Conservation (phyloP, 2,888 invertebrate species). For the Drosophila cognata region DNA sequence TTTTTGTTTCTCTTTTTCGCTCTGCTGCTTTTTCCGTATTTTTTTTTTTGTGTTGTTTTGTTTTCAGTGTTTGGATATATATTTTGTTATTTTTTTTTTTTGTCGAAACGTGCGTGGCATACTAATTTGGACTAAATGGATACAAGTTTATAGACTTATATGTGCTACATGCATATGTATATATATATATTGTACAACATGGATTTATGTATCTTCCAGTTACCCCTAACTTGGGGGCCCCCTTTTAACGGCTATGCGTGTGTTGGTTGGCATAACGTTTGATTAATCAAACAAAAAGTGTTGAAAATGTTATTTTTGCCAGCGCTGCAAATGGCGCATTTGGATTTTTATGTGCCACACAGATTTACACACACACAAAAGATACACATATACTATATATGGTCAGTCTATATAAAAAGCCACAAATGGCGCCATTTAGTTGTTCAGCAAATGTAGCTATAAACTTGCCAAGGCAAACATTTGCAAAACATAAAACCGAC, state of each 20-base stretch:
- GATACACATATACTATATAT: slow-evolving; percentile 10
- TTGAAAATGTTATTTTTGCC: slow-evolving; percentile 80
- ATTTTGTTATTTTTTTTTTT: slow-evolving; percentile 37
- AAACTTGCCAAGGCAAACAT: slow-evolving; percentile 75
- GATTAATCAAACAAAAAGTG: slow-evolving; percentile 78
- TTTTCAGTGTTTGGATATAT: slow-evolving; percentile 32
- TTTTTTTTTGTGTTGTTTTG: slow-evolving; percentile 29
- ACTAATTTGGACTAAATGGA: slow-evolving; percentile 76
- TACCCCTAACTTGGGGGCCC: not conserved
- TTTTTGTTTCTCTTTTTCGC: slow-evolving; percentile 60
- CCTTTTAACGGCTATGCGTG: slow-evolving; percentile 8
- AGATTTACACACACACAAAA: slow-evolving; percentile 51
- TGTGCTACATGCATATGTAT: slow-evolving; percentile 4
- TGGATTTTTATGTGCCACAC: slow-evolving; percentile 74
- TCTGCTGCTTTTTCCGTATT: slow-evolving; percentile 45
- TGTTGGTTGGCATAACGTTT: slow-evolving; percentile 53
- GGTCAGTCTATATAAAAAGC: slow-evolving; percentile 67
- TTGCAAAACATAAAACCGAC: slow-evolving; percentile 77
- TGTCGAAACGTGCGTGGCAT: slow-evolving; percentile 69
- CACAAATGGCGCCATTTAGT: slow-evolving; percentile 68
- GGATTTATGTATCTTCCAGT: slow-evolving; percentile 6
- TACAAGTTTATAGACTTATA: slow-evolving; percentile 25
- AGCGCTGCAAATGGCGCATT: slow-evolving; percentile 76
- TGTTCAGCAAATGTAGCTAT: slow-evolving; percentile 66
- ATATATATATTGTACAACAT: slow-evolving; percentile 3